Conservation (phyloP, 92 coral and sea anemone species). For the Phenganax subtilis region DNA sequence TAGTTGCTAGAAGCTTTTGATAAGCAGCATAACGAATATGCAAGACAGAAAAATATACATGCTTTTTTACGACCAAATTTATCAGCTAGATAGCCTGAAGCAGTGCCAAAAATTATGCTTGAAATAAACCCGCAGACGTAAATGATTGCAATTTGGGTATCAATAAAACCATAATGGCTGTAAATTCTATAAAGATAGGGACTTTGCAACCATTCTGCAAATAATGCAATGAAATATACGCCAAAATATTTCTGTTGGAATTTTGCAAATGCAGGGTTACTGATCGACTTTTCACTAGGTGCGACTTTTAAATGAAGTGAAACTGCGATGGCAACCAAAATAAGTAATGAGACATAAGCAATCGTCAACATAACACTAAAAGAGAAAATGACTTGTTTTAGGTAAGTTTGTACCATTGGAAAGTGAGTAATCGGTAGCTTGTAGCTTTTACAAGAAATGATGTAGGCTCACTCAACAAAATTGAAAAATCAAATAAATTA, state of each 20-base stretch:
- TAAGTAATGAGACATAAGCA: constrained; percentile 63
- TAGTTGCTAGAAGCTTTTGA: constrained; percentile 86
- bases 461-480: too few relatives aligned
- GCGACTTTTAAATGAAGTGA: constrained; percentile 70
- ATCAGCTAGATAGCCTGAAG: constrained; percentile 81
- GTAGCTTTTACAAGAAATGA: too few relatives aligned
- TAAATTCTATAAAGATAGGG: constrained; percentile 85
- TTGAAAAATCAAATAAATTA: too few relatives aligned
- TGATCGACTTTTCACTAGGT: constrained; percentile 53
- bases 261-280: constrained; percentile 75
- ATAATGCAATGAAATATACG: constrained; percentile 83
- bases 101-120: constrained; percentile 85
- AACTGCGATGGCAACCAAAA: constrained; percentile 53
- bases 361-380: constrained; percentile 66
- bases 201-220: constrained; percentile 98
- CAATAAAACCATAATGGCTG: constrained; percentile 93
- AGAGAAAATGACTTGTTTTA: neutral
- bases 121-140: constrained; percentile 96
- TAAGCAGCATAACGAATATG: constrained; percentile 81
- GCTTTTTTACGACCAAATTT: constrained; percentile 90
- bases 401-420: too few relatives aligned
- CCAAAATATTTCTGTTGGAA: constrained; percentile 82
- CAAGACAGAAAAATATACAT: constrained; percentile 75
- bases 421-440: too few relatives aligned
- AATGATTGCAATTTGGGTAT: constrained; percentile 89